A percentile compares a stretch with the other conserved stretches of the same genome.
Evolutionary conservation across 1,140 invertebrate genomes (phyloP).

Genomic region (Solen grandis): DNA sequence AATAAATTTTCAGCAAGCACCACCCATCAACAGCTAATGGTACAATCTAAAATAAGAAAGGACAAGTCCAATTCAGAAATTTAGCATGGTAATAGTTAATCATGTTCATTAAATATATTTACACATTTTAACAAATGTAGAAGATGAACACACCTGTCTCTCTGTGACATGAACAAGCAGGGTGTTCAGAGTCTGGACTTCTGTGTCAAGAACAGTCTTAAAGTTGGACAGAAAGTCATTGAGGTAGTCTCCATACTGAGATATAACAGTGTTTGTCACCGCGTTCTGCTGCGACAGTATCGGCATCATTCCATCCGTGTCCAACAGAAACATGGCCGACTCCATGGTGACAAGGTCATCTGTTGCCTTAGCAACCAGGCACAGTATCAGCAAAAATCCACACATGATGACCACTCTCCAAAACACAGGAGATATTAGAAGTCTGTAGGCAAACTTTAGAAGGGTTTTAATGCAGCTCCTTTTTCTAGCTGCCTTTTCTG

Average conservation of each 20-base stretch:
- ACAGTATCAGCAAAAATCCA: constrained; percentile 66
- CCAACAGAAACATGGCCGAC: constrained; percentile 67
- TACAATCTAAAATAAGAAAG: no score
- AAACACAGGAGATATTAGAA: constrained; percentile 65
- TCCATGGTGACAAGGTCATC: constrained; percentile 69
- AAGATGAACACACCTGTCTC: constrained; percentile 29
- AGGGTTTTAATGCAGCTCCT: constrained; percentile 25
- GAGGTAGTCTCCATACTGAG: constrained; percentile 35
- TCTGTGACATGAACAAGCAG: constrained; percentile 33
- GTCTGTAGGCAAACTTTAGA: constrained; percentile 56
- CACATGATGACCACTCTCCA: constrained; percentile 68
- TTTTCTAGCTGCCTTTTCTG: constrained; percentile 34
- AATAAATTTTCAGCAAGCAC: no score
- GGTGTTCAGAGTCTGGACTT: constrained; percentile 38
- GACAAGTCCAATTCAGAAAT: no score
- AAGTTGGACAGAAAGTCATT: constrained; percentile 45
- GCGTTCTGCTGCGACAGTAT: constrained; percentile 68
- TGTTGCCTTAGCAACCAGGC: constrained; percentile 67
- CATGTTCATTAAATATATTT: no score
- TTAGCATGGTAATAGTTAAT: no score
- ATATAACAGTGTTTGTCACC: constrained; percentile 60
- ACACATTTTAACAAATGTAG: no score
- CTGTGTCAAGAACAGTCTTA: constrained; percentile 5
- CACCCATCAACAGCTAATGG: no score
- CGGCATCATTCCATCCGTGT: constrained; percentile 66